Percentiles rank a stretch among this genome's conserved stretches.
These are phyloP conservation scores for Amazonetta brasiliensis DNA, from an alignment of 2,797 vertebrate species.

Conservation along the genomic window DNA sequence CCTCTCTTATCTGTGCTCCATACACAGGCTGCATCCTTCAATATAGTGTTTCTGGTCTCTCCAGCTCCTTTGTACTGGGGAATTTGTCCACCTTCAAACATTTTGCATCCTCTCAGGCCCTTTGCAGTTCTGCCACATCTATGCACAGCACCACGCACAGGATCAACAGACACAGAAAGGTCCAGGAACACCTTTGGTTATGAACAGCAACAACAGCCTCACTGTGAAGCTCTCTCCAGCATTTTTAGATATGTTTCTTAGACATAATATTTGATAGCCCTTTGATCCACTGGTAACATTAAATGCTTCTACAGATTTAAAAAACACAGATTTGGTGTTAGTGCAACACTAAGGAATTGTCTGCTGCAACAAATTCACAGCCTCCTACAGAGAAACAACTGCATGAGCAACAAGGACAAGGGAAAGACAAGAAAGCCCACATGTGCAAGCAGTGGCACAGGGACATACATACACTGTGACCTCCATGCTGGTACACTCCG, in stretches of 20 bases:
- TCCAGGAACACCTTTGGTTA: background rate
- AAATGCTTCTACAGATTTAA: background rate
- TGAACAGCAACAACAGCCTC: background rate
- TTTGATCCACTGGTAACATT: background rate
- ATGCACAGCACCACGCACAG: background rate
- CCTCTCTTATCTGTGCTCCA: background rate
- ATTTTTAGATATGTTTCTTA: background rate
- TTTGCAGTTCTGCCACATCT: background rate
- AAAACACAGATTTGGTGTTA: background rate
- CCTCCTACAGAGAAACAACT: background rate
- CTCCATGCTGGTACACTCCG: conserved; percentile 83
- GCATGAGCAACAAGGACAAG: background rate
- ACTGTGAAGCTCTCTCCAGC: background rate
- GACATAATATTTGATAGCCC: background rate
- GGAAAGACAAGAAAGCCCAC: background rate
- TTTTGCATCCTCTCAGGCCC: background rate
- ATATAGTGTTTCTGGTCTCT: background rate
- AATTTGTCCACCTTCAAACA: background rate
- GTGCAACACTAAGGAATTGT: background rate
- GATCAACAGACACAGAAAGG: background rate
- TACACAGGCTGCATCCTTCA: background rate
- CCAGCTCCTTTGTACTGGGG: background rate
- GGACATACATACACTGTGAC: conserved; percentile 86
- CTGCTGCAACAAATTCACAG: background rate
- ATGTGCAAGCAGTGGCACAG: background rate